Conservation (phyloP, 1,140 invertebrate species). For the Orchestia grillus region DNA sequence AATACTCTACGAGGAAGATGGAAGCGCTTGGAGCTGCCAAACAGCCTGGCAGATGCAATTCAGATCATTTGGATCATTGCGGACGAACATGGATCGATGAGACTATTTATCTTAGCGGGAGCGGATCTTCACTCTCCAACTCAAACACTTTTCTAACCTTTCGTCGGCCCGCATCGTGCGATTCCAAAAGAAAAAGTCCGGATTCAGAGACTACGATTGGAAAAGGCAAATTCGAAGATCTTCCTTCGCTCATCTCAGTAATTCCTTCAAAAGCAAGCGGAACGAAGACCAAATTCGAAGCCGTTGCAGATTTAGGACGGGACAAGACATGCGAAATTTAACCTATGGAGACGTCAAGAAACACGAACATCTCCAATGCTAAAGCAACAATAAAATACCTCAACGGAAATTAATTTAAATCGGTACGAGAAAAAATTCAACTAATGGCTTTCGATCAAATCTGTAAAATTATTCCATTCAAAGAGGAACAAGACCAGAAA, state of each 20-base stretch:
- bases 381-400: neutral
- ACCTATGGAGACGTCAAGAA: neutral
- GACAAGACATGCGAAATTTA: too few relatives aligned
- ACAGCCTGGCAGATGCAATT: neutral
- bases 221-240: neutral
- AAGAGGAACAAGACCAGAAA: neutral
- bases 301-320: too few relatives aligned
- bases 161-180: neutral
- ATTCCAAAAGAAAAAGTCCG: neutral
- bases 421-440: neutral
- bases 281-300: neutral
- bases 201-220: neutral
- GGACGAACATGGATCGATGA: neutral
- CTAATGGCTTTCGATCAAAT: neutral
- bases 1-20: neutral
- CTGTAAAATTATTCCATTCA: neutral
- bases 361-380: neutral
- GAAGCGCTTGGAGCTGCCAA: neutral
- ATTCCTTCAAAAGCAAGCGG: neutral
- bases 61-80: slow-evolving; percentile 7
- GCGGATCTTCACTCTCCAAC: neutral
- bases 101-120: slow-evolving; percentile 1
- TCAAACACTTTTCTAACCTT: neutral
- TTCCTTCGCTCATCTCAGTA: neutral
- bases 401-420: neutral